Evolutionary conservation across 37 sponge, comb jelly and placozoan species (phyloP).

Genomic region (Haliclona indistincta): DNA sequence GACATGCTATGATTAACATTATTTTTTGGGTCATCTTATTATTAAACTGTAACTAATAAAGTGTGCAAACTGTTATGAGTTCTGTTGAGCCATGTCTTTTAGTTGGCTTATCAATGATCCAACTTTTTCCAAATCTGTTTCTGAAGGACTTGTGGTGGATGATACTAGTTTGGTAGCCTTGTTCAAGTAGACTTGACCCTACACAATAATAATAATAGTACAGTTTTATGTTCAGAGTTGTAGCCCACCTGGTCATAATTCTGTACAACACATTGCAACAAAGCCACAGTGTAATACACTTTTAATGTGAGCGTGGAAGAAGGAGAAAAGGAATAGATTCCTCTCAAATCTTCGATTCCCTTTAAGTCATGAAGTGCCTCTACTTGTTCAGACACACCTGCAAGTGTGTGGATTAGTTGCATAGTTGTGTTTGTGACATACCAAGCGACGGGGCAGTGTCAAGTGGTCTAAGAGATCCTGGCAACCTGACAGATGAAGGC

Average conservation of each 20-base stretch:
- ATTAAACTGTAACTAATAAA: too few species aligned
- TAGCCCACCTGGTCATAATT: slow-evolving; percentile 54
- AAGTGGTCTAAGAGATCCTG: not conserved
- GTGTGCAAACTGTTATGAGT: too few species aligned
- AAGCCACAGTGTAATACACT: slow-evolving; percentile 60
- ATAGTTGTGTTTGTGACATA: not conserved
- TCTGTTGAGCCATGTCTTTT: too few species aligned
- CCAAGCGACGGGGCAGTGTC: not conserved
- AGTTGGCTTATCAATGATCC: too few species aligned
- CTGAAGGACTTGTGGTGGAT: too few species aligned
- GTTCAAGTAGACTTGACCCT: too few species aligned
- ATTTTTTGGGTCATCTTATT: too few species aligned
- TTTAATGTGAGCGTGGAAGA: slow-evolving; percentile 33
- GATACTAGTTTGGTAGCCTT: too few species aligned
- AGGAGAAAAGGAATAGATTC: slow-evolving; percentile 27
- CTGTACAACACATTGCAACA: slow-evolving; percentile 40
- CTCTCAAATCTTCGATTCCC: slow-evolving; percentile 41
- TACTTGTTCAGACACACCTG: slow-evolving; percentile 58
- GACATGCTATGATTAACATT: too few species aligned
- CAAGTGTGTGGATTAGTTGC: not conserved
- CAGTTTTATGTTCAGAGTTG: too few species aligned
- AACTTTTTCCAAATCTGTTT: too few species aligned
- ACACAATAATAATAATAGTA: too few species aligned
- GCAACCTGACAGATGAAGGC: not conserved
- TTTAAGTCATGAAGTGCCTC: slow-evolving; percentile 66